Percentiles rank a stretch among this genome's conserved stretches.
These are phyloP conservation scores for Chaetodon auriga DNA, from an alignment of 2,113 vertebrate species.

Conservation along the genomic window DNA sequence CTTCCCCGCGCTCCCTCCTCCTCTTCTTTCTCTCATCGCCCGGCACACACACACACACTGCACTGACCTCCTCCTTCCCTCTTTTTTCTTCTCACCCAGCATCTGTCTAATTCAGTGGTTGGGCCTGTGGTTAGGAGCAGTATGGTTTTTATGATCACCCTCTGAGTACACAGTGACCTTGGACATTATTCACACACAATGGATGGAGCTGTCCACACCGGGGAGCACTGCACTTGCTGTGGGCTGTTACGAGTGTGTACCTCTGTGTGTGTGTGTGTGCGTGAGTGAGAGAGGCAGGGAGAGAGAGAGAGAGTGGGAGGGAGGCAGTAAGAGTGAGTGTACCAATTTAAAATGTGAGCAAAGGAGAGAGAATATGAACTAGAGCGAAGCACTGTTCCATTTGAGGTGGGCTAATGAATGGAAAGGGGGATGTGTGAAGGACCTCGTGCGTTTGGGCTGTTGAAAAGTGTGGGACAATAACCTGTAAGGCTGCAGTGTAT, in stretches of 20 bases:
- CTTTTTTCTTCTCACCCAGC: constrained; percentile 60
- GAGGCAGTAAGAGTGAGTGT: constrained; percentile 59
- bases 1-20: background rate
- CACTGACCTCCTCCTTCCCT: constrained; percentile 46
- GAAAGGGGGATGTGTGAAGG: constrained; percentile 3
- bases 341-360: constrained; percentile 70
- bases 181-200: constrained; percentile 83
- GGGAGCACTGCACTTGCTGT: constrained; percentile 65
- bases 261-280: constrained; percentile 1
- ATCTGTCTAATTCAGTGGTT: constrained; percentile 75
- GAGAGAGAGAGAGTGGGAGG: constrained; percentile 13
- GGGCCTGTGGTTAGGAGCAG: constrained; percentile 77
- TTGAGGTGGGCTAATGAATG: constrained; percentile 40
- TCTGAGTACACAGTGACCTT: constrained; percentile 82
- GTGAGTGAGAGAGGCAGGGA: background rate
- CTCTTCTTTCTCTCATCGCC: background rate
- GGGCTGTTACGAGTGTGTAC: constrained; percentile 39
- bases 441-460: background rate
- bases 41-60: constrained; percentile 16
- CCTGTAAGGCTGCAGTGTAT: background rate
- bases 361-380: constrained; percentile 53
- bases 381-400: constrained; percentile 34
- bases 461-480: background rate
- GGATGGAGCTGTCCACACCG: constrained; percentile 79
- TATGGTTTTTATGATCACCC: constrained; percentile 82